phyloP scores from a whole-genome alignment of 1,140 invertebrate genomes.

The Zaprionus inermis region DNA sequence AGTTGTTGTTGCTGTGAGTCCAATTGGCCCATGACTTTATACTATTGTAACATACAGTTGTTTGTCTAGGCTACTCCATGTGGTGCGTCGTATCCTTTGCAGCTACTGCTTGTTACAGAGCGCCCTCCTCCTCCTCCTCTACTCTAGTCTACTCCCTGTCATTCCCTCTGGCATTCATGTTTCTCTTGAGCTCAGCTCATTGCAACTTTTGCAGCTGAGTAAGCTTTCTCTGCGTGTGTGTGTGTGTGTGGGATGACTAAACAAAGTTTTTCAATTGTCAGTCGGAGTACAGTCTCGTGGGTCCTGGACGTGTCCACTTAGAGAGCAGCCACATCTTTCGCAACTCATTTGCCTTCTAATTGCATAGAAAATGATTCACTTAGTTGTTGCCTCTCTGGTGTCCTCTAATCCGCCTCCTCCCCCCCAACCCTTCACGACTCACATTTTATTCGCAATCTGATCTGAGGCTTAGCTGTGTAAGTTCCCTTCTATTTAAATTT shows the following conservation, averaged over 20 bases:
- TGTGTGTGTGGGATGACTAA: conserved; percentile 6
- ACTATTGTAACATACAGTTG: conserved; percentile 6
- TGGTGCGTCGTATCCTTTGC: conserved; percentile 14
- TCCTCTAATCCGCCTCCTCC: not conserved
- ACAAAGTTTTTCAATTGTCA: conserved; percentile 36
- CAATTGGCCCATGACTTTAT: not conserved
- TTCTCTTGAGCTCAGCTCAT: not conserved
- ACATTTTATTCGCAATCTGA: not conserved
- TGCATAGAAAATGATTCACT: conserved; percentile 14
- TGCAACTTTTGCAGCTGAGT: conserved; percentile 18
- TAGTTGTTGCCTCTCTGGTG: not conserved
- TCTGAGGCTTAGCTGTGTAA: not conserved
- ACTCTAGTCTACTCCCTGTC: too few relatives aligned
- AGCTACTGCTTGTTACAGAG: conserved; percentile 23
- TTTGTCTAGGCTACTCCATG: conserved; percentile 16
- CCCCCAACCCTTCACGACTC: not conserved
- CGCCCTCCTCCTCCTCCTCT: not conserved
- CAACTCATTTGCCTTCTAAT: conserved; percentile 29
- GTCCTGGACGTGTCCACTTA: conserved; percentile 14
- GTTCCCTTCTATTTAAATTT: not conserved
- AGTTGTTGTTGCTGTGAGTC: not conserved
- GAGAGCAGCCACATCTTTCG: not conserved
- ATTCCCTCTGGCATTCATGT: not conserved
- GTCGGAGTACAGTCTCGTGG: conserved; percentile 11
- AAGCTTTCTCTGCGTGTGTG: not conserved